Evolutionary conservation across 2,888 invertebrate genomes (phyloP).

Genomic region (Apotomis betuletana): DNA sequence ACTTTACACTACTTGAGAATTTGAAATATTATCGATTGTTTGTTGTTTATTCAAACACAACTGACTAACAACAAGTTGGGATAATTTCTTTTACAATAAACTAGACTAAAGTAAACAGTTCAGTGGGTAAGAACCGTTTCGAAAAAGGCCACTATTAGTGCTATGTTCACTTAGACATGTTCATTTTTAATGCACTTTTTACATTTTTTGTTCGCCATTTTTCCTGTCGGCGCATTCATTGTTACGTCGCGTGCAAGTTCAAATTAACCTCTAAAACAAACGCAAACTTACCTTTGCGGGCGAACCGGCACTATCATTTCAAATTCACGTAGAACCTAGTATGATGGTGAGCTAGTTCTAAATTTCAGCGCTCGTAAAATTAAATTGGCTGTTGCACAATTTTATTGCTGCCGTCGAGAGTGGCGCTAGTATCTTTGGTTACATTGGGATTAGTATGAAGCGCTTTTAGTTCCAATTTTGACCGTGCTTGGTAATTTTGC

Average conservation of each 20-base stretch:
- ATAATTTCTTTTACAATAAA: no score
- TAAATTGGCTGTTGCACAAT: neutral
- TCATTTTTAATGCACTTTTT: constrained; percentile 3
- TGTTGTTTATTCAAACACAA: no score
- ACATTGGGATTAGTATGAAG: neutral
- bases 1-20: no score
- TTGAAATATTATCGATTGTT: no score
- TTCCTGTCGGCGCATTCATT: constrained; percentile 15
- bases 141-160: neutral
- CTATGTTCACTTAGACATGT: neutral
- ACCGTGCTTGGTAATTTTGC: neutral
- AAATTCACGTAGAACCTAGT: neutral
- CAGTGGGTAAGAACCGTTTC: neutral
- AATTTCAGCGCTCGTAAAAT: neutral
- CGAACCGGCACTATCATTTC: neutral
- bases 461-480: neutral
- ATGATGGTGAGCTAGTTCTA: neutral
- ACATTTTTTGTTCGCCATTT: constrained; percentile 1
- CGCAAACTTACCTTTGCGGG: constrained; percentile 2
- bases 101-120: neutral
- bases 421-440: neutral
- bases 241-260: constrained; percentile 18
- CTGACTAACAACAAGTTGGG: no score
- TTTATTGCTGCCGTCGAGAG: neutral
- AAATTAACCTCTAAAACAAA: constrained; percentile 20